These are phyloP conservation scores for Myrmecophaga tridactyla DNA, from an alignment of 2,113 vertebrate species.

Conservation along the genomic window DNA sequence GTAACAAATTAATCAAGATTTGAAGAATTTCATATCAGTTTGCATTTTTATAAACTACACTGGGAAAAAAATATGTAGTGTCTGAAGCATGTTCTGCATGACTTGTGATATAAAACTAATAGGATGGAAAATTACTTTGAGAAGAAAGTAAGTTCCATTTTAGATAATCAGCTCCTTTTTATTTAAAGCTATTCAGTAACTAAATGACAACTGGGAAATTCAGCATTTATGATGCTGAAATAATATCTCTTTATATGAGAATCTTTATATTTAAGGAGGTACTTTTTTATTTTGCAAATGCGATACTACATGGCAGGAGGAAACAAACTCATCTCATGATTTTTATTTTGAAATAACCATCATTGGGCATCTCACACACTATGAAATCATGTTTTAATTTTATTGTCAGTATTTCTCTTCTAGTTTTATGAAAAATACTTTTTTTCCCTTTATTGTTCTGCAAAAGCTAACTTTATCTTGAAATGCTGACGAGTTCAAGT, in stretches of 20 bases:
- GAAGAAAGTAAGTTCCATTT: conserved; percentile 65
- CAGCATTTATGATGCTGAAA: conserved; percentile 52
- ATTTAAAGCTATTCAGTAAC: conserved; percentile 68
- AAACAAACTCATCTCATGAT: neutral
- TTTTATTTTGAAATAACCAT: neutral
- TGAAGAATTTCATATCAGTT: conserved; percentile 69
- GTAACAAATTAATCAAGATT: conserved; percentile 71
- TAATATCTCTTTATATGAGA: conserved; percentile 29
- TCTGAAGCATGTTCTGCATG: conserved; percentile 66
- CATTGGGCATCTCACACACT: neutral
- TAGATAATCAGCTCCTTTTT: conserved; percentile 73
- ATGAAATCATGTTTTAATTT: conserved; percentile 16
- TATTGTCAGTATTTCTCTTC: conserved; percentile 25
- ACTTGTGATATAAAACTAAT: conserved; percentile 79
- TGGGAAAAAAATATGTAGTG: conserved; percentile 70
- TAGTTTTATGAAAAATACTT: conserved; percentile 7
- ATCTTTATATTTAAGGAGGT: neutral
- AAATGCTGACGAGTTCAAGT: conserved; percentile 14
- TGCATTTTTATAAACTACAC: conserved; percentile 64
- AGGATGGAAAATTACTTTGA: conserved; percentile 80
- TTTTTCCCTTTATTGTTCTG: neutral
- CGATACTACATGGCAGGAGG: neutral
- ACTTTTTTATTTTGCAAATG: conserved; percentile 17
- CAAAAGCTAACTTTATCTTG: neutral
- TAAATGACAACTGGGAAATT: conserved; percentile 62